Base-by-base conservation (phyloP, 2,113 vertebrate species). In the Gnathonemus echidnorhynchus region DNA sequence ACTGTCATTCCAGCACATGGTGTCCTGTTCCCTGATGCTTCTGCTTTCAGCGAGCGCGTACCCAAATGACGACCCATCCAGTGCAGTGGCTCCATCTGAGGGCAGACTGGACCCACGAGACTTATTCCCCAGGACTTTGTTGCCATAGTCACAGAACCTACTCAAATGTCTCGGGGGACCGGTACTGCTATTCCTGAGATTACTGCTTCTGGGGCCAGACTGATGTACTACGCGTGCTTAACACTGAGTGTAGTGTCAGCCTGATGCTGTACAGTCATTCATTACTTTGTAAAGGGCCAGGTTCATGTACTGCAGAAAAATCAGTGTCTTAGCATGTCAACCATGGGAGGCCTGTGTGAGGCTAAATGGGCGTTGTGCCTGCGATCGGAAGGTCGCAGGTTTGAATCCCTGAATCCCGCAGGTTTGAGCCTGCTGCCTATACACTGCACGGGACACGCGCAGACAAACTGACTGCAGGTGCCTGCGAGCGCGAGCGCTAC, bases 391-490 rank as follows among this genome's bases (percentile, higher is more conserved):
- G 62, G 62, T 66, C n/a, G n/a, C 3, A 66, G 8, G n/a, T 27
- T 70, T 11, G 0, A n/a, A 62, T 62, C 24, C 58, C 24, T 9
- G 62, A 70, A 70, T 31, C n/a, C n/a, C 27, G 17, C n/a, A 66
- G 24, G n/a, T 27, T 27, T 19, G 10, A n/a, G 88, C 35, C 9
- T 3, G 24, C 27, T 42, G 27, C 17, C 48, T 35, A 2, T 10
- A 39, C 46, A 39, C 46, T 50, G 5, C 13, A 66, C 7, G 21
- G 56, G 27, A 21, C n/a, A 42, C 62, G 49, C 11, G 70, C 46
- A 90, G 52, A 9, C 31, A 45, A 77, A 88, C 49, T 24, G 62
- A 87, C 90, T 77, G 13, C 87, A 90, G 80, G 77, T 90, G 88
- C 42, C 31, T 84, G 83, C 8, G 31, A 5, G 10, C 27, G 49